Percentiles rank a stretch among this genome's conserved stretches.
Conservation (phyloP, 2,888 invertebrate species). For the Xanthorhoe designata region DNA sequence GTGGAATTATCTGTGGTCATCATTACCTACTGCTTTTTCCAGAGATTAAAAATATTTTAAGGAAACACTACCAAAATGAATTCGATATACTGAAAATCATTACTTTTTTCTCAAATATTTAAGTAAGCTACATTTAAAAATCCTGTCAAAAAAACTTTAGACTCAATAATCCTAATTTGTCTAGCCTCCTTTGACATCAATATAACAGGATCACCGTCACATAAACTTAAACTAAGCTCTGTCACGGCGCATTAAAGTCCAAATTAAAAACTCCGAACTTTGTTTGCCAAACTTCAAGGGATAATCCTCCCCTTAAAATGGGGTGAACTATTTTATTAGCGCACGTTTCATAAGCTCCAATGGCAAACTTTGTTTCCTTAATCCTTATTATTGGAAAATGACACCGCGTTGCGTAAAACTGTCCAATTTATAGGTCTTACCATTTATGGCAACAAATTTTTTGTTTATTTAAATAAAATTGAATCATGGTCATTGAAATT, state of each 20-base stretch:
- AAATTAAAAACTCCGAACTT: conserved; percentile 17
- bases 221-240: conserved; percentile 7
- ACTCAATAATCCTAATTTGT: not conserved
- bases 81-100: too few species aligned
- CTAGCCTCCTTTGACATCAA: conserved; percentile 2
- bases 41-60: too few species aligned
- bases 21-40: too few species aligned
- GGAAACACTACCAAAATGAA: too few species aligned
- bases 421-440: not conserved
- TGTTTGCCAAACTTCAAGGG: conserved; percentile 20
- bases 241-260: conserved; percentile 7
- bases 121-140: not conserved
- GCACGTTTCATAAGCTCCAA: conserved; percentile 24
- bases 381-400: conserved; percentile 30
- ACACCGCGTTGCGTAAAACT: conserved; percentile 15
- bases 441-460: too few species aligned
- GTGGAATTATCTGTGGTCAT: too few species aligned
- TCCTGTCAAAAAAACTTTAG: not conserved
- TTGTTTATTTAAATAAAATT: too few species aligned
- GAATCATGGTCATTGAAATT: too few species aligned
- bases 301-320: conserved; percentile 16
- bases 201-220: conserved; percentile 6
- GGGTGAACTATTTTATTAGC: conserved; percentile 31
- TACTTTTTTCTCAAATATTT: too few species aligned
- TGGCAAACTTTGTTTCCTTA: conserved; percentile 23